Percentiles rank a stretch among this genome's conserved stretches.
These are phyloP conservation scores for Plusia festucae DNA, from an alignment of 2,888 invertebrate species.

Conservation along the genomic window DNA sequence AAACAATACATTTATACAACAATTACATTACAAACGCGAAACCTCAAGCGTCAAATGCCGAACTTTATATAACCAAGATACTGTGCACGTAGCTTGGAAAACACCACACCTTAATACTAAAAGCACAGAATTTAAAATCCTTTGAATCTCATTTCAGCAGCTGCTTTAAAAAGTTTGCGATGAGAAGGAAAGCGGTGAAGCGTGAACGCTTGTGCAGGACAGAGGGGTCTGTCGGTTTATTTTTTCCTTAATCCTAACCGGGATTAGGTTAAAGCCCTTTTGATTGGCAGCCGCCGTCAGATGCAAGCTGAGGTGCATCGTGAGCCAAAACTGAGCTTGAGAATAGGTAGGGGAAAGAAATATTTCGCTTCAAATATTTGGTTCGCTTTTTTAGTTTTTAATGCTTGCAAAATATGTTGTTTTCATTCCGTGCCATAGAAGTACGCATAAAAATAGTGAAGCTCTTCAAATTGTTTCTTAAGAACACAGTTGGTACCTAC, in stretches of 20 bases:
- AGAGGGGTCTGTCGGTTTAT: conserved; percentile 84
- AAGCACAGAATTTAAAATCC: conserved; percentile 56
- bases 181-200: conserved; percentile 76
- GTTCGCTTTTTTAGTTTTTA: neutral
- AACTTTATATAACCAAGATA: conserved; percentile 59
- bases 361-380: conserved; percentile 1
- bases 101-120: conserved; percentile 14
- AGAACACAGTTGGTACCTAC: too few relatives aligned
- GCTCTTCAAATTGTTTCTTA: too few relatives aligned
- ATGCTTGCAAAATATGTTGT: neutral
- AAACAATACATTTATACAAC: conserved; percentile 82
- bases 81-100: neutral
- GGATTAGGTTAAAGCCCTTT: conserved; percentile 88
- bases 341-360: conserved; percentile 5
- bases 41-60: conserved; percentile 86
- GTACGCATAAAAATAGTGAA: too few relatives aligned
- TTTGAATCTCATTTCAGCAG: conserved; percentile 12
- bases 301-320: conserved; percentile 71
- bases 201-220: conserved; percentile 85
- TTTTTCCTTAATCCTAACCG: conserved; percentile 87
- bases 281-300: conserved; percentile 89
- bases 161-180: conserved; percentile 44
- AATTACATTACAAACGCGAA: conserved; percentile 85
- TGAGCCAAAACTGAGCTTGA: conserved; percentile 57
- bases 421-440: neutral